Base-by-base conservation (phyloP, 2,888 invertebrate species). In the Deilephila porcellus region DNA sequence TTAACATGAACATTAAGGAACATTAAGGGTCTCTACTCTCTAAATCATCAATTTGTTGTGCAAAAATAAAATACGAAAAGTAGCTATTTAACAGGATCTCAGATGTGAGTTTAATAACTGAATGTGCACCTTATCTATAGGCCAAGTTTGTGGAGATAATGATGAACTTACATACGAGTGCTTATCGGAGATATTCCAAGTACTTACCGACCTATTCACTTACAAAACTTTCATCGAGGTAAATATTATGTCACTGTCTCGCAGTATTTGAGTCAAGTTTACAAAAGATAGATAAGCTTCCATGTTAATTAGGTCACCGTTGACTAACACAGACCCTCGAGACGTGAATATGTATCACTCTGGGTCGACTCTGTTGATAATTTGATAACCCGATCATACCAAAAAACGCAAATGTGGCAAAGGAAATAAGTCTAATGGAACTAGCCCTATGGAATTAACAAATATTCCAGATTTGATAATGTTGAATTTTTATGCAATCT, bases 141-240 rank as follows among this genome's bases (percentile, higher is more conserved):
- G 88, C 88, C 88, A 88, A 88, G 87, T 87, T 85, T 85, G 85
- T 82, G 76, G 75, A 81, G 87, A 88, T 88, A 88, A 87, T 79
- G 86, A 82, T 88, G 88, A 88, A 88, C 88, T 84, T 80, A 79
- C 62, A 72, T 72, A 70, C 67, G 25, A 52, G 67, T 70, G 78
- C 78, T 85, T 86, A 85, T 86, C 82, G 79, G 75, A 75, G 85
- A 86, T 88, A 85, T 84, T 84, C 82, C 76, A 81, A 81, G 81
- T 81, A 83, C 78, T 79, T 79, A 81, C 76, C 73, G 73, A 73
- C 70, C 73, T 53, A 70, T 14, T 70, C 60, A 53, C 70, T 14
- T 53, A 32, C 14, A 37, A 72, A 32, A 53, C 20, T 59, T 71
- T 59, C 56, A 34, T 67, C 14, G 67, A 20, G 25, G 67, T 25